Conservation (phyloP, 2,113 vertebrate species). For the Marmota monax region DNA sequence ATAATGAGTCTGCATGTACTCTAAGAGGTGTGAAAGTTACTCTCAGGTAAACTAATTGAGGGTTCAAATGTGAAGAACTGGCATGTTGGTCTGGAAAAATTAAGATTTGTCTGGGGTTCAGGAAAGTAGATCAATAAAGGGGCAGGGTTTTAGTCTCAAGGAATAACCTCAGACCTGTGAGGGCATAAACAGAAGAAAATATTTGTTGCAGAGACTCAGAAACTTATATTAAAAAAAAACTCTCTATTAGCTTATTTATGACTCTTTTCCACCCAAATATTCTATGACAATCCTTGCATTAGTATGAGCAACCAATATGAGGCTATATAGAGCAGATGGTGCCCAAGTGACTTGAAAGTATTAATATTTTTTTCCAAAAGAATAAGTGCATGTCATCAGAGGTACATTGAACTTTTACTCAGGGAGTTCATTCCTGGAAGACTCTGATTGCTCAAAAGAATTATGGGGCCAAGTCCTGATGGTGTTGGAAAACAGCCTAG, state of each 20-base stretch:
- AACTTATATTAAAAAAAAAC: background rate
- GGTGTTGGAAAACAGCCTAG: constrained; percentile 68
- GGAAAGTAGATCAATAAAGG: background rate
- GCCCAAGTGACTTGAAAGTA: background rate
- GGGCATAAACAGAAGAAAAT: background rate
- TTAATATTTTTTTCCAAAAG: constrained; percentile 36
- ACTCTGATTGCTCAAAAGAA: constrained; percentile 65
- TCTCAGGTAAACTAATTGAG: background rate
- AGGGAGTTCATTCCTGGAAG: constrained; percentile 67
- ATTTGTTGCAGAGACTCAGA: background rate
- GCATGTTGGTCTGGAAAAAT: background rate
- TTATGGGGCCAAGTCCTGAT: constrained; percentile 42
- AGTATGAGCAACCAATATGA: background rate
- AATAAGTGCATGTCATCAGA: constrained; percentile 56
- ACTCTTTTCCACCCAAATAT: background rate
- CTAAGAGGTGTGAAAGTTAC: background rate
- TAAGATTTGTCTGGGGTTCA: background rate
- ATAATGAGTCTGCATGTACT: background rate
- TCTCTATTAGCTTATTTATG: background rate
- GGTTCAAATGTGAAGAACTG: background rate
- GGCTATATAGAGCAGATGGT: background rate
- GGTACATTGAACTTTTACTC: constrained; percentile 68
- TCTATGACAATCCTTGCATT: background rate
- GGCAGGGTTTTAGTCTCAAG: background rate
- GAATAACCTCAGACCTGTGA: background rate